Base-by-base conservation (phyloP, 2,113 vertebrate species). In the Megaptera novaeangliae region DNA sequence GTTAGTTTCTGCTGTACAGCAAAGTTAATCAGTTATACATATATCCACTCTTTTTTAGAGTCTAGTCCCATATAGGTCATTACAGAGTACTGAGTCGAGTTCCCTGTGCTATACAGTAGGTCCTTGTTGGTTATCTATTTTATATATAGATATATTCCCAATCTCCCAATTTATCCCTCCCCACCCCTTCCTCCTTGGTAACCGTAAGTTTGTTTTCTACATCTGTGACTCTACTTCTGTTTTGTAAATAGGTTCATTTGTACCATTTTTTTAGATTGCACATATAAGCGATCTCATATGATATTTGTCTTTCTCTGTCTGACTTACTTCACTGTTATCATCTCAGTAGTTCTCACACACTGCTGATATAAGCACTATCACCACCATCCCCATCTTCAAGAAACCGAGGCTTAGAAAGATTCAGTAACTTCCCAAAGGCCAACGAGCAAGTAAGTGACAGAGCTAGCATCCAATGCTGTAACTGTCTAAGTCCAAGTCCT, bases 391-490 rank as follows among this genome's bases (percentile, higher is more conserved):
- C 5, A 25, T 17, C 39, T 71, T 72, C 14, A 55, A 74, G n/a
- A 78, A 95, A 44, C 1, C 1, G 29, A 68, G 66, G 25, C 14
- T 85, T 21, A 52, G 41, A 74, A 78, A 92, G 18, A 69, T 10
- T 23, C 29, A 11, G 63, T n/a, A 29, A 66, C 9, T 91, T 69
- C 17, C 12, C 39, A 68, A 75, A 81, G 68, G 41, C 46, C 13
- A 68, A 68, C 15, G 1, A 69, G n/a, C 46, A 29, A 68, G 15
- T 11, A 39, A 15, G 11, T 27, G 21, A 6, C 61, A 80, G 66
- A 6, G 8, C 5, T 2, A 36, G 20, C 18, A 57, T 9, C 13
- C 21, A 49, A 3, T 0, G 5, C 34, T 6, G 13, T 21, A 36
- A 71, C 6, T 31, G 8, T 59, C 13, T 39, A 15, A 5, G 13